Evolutionary conservation across 2,113 vertebrate species (phyloP).

Genomic region (Thinocorus orbignyianus): DNA sequence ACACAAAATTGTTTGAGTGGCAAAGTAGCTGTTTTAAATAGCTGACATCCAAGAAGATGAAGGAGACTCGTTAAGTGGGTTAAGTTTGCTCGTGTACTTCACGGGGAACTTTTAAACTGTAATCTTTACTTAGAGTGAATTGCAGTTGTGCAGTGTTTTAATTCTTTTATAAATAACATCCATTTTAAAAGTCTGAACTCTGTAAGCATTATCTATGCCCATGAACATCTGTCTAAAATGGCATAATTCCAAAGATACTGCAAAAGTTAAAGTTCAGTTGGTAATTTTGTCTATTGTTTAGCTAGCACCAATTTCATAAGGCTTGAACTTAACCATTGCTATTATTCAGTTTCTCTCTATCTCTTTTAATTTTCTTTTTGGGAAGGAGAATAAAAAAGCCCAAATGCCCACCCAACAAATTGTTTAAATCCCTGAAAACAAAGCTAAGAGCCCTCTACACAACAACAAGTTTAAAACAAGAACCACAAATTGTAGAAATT

Average conservation of each 20-base stretch:
- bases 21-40: slow-evolving; percentile 9
- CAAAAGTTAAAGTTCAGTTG: background rate
- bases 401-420: background rate
- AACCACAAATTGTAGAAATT: background rate
- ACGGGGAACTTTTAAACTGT: background rate
- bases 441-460: background rate
- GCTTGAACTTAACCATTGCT: background rate
- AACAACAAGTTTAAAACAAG: background rate
- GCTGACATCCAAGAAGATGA: background rate
- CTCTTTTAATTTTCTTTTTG: background rate
- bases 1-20: slow-evolving; percentile 1
- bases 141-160: background rate
- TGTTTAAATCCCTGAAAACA: background rate
- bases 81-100: background rate
- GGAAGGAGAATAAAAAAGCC: background rate
- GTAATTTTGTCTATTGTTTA: background rate
- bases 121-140: background rate
- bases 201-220: background rate
- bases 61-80: background rate
- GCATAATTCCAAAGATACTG: background rate
- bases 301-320: background rate
- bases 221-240: slow-evolving; percentile 30
- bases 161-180: slow-evolving; percentile 1
- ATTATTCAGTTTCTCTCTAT: background rate
- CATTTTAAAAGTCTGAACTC: background rate